Conservation (phyloP, 2,888 invertebrate species). For the Tineola bisselliella region DNA sequence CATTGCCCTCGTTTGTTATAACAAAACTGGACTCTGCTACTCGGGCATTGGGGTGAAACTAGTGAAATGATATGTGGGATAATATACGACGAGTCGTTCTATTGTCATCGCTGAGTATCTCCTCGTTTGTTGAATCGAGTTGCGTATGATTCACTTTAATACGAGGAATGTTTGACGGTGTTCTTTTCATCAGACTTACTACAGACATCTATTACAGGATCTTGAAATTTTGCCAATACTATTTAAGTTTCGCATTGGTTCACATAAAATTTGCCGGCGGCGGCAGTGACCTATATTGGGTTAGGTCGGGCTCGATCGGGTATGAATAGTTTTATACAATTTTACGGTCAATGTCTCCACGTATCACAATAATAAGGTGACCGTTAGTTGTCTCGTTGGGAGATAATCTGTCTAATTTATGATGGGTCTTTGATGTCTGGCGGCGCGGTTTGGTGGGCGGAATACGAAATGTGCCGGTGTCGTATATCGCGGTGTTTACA, state of each 20-base stretch:
- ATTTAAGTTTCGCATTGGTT: constrained; percentile 45
- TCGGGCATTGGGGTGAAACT: constrained; percentile 26
- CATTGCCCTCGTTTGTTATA: constrained; percentile 22
- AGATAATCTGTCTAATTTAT: constrained; percentile 33
- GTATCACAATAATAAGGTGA: constrained; percentile 17
- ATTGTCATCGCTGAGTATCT: neutral
- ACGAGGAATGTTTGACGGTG: neutral
- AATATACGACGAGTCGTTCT: neutral
- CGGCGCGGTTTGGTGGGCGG: constrained; percentile 26
- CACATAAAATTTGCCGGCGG: constrained; percentile 56
- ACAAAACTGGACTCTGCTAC: constrained; percentile 33
- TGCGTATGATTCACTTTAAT: constrained; percentile 17
- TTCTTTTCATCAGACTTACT: constrained; percentile 51
- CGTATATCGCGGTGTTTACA: constrained; percentile 22
- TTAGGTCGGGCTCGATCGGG: constrained; percentile 45
- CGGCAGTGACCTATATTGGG: constrained; percentile 59
- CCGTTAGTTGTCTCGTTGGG: constrained; percentile 23
- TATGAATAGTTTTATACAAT: constrained; percentile 29
- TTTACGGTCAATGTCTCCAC: constrained; percentile 21
- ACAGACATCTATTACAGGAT: constrained; percentile 50
- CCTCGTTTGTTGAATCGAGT: neutral
- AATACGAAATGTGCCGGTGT: constrained; percentile 30
- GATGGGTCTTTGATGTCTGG: constrained; percentile 30
- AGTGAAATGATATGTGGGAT: constrained; percentile 14
- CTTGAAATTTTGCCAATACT: constrained; percentile 64